These are phyloP conservation scores for Teleogryllus oceanicus DNA, from an alignment of 2,888 invertebrate species.

Conservation along the genomic window DNA sequence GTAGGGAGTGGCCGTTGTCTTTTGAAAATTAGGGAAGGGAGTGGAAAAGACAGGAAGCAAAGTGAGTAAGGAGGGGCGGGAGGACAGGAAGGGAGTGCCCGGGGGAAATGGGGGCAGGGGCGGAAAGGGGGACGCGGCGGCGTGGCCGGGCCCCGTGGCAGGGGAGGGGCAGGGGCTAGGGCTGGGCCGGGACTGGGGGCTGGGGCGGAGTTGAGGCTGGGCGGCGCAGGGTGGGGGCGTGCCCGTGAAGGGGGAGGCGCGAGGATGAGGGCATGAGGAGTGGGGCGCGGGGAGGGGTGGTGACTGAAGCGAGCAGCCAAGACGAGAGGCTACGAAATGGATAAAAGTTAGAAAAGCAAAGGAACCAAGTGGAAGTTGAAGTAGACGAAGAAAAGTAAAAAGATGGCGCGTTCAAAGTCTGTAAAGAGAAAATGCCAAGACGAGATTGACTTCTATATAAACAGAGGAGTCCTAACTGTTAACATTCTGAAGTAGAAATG, in stretches of 20 bases:
- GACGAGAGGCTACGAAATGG: conserved; percentile 26
- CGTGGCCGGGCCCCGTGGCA: neutral
- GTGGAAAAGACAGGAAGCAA: conserved; percentile 30
- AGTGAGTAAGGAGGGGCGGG: conserved; percentile 23
- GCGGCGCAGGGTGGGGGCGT: conserved; percentile 26
- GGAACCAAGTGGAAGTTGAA: conserved; percentile 22
- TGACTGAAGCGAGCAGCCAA: neutral
- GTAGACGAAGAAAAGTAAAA: conserved; percentile 30
- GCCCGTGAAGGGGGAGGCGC: conserved; percentile 25
- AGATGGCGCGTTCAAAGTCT: conserved; percentile 29
- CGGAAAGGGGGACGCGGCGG: conserved; percentile 20
- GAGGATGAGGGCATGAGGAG: conserved; percentile 19
- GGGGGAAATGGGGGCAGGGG: conserved; percentile 20
- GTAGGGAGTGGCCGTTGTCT: conserved; percentile 35
- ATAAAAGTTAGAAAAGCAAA: conserved; percentile 33
- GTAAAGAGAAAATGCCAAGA: conserved; percentile 29
- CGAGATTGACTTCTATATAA: conserved; percentile 30
- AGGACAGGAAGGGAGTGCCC: conserved; percentile 28
- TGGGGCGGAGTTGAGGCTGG: conserved; percentile 26
- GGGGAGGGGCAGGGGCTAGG: conserved; percentile 21
- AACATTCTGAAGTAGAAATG: conserved; percentile 11
- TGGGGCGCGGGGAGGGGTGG: conserved; percentile 1
- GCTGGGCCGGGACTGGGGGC: conserved; percentile 25
- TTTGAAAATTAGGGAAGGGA: conserved; percentile 35
- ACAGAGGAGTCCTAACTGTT: conserved; percentile 18